Conservation (phyloP, 30 jellyfish, hydroid and myxozoan species). For the Clytia hemisphaerica region DNA sequence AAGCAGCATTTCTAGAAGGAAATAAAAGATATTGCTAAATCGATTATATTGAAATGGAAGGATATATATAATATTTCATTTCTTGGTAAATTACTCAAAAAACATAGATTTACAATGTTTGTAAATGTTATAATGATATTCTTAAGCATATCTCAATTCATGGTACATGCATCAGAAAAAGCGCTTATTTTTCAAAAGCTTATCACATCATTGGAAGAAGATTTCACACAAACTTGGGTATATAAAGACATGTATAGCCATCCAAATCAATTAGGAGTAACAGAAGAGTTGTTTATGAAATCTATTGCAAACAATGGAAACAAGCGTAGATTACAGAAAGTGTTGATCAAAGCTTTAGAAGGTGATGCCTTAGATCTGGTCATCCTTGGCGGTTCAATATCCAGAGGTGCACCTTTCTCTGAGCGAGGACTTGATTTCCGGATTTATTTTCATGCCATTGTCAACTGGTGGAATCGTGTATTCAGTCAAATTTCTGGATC, state of each 20-base stretch:
- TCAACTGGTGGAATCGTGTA: slow-evolving; percentile 84
- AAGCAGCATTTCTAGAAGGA: too few species aligned
- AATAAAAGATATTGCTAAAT: too few species aligned
- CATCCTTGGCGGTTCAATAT: slow-evolving; percentile 92
- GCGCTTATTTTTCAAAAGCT: too few species aligned
- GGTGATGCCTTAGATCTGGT: slow-evolving; percentile 61
- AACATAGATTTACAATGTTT: too few species aligned
- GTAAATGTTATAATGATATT: too few species aligned
- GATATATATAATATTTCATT: too few species aligned
- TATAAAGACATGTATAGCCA: slow-evolving; percentile 54
- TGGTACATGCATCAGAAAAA: too few species aligned
- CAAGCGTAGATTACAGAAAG: slow-evolving; percentile 48
- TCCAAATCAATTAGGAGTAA: slow-evolving; percentile 70
- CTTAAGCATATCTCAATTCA: too few species aligned
- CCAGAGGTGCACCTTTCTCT: slow-evolving; percentile 98
- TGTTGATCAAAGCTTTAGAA: slow-evolving; percentile 53
- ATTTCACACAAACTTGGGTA: slow-evolving; percentile 81
- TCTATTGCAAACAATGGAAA: slow-evolving; percentile 79
- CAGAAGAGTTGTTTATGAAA: slow-evolving; percentile 54
- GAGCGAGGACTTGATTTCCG: slow-evolving; percentile 71
- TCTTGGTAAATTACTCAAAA: too few species aligned
- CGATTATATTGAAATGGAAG: too few species aligned
- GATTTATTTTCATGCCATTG: slow-evolving; percentile 74
- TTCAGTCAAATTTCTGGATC: slow-evolving; percentile 65
- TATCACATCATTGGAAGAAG: slow-evolving; percentile 42